Conservation (phyloP, 2,888 invertebrate genomes). For the Agrenia bidenticulata region DNA sequence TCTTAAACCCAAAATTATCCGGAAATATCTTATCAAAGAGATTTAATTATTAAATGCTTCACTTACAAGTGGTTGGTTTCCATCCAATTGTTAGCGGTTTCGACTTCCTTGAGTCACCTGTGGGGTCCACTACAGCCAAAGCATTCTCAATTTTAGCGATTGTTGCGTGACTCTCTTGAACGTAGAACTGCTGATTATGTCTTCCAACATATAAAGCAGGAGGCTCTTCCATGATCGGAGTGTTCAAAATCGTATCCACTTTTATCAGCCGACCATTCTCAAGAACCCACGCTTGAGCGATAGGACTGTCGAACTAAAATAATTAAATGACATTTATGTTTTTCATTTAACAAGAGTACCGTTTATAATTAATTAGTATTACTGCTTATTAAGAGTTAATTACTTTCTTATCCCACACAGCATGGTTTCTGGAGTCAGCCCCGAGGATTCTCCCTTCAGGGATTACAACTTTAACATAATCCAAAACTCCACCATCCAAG, state of each 20-base stretch:
- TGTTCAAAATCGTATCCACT: conserved; percentile 71
- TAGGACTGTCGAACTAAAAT: conserved; percentile 70
- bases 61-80: conserved; percentile 32
- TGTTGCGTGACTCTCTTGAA: conserved; percentile 50
- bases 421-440: conserved; percentile 61
- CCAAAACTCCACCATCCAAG: conserved; percentile 54
- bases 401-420: conserved; percentile 78
- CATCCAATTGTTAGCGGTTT: conserved; percentile 38
- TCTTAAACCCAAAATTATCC: background rate
- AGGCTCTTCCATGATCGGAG: conserved; percentile 53
- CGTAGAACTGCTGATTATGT: conserved; percentile 68
- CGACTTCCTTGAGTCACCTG: conserved; percentile 6
- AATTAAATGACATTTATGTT: background rate
- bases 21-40: background rate
- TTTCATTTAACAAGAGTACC: too few relatives aligned
- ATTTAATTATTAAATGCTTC: background rate
- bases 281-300: conserved; percentile 85
- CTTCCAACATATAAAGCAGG: conserved; percentile 82
- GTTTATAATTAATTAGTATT: background rate
- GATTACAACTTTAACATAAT: conserved; percentile 67
- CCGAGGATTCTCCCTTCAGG: conserved; percentile 72
- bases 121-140: background rate
- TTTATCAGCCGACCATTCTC: conserved; percentile 66
- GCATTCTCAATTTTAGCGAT: conserved; percentile 15
- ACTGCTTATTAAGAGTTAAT: conserved; percentile 19